These are phyloP conservation scores for Eolophus roseicapilla DNA, from an alignment of 2,113 vertebrate species.

Conservation along the genomic window DNA sequence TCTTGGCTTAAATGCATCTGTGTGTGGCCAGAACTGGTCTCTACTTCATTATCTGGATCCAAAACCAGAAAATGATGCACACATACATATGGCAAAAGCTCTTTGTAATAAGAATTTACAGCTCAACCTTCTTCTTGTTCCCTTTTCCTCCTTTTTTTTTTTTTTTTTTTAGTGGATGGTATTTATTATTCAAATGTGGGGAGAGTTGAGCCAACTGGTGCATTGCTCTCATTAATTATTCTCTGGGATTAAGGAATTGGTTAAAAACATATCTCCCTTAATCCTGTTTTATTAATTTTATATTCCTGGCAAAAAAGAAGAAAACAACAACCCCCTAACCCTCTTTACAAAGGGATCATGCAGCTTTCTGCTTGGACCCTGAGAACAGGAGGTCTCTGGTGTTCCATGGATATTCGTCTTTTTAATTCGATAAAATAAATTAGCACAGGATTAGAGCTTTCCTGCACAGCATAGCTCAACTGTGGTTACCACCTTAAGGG, in stretches of 20 bases:
- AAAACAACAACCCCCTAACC: background rate
- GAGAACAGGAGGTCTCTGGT: constrained; percentile 69
- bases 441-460: constrained; percentile 74
- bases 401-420: constrained; percentile 68
- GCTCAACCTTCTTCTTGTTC: background rate
- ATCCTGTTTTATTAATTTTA: constrained; percentile 82
- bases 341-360: constrained; percentile 73
- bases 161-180: background rate
- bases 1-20: background rate
- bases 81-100: background rate
- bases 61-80: background rate
- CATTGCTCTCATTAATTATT: constrained; percentile 78
- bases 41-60: background rate
- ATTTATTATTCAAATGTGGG: constrained; percentile 72
- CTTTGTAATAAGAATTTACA: background rate
- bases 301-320: constrained; percentile 69
- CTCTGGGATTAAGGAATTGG: constrained; percentile 77
- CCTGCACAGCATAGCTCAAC: constrained; percentile 14
- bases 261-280: constrained; percentile 75
- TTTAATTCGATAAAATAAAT: constrained; percentile 83
- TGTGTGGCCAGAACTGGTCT: background rate
- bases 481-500: constrained; percentile 27
- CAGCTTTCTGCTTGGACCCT: constrained; percentile 63
- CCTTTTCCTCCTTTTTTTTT: background rate
- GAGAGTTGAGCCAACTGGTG: constrained; percentile 61